These are phyloP conservation scores for Panzeria rudis DNA, from an alignment of 2,888 invertebrate species.

Conservation along the genomic window DNA sequence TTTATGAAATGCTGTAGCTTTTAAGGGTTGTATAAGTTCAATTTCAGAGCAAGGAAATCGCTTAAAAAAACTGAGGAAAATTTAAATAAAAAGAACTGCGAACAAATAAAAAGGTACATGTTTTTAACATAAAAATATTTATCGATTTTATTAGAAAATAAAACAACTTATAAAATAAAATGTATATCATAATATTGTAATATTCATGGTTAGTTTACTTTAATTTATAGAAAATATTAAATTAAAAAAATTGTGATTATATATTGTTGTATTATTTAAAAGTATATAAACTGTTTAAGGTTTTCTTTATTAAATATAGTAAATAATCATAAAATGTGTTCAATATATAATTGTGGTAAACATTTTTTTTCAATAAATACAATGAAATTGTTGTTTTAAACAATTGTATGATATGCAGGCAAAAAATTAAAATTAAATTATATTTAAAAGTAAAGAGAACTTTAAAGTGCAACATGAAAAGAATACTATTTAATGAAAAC, in stretches of 20 bases:
- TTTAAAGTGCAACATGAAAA: constrained; percentile 50
- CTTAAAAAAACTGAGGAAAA: no score
- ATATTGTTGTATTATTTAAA: constrained; percentile 38
- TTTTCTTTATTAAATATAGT: constrained; percentile 38
- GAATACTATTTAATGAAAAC: constrained; percentile 25
- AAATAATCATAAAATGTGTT: constrained; percentile 48
- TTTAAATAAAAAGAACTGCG: background rate
- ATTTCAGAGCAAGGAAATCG: no score
- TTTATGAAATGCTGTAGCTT: no score
- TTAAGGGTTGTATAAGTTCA: no score
- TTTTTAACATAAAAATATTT: constrained; percentile 65
- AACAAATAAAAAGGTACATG: constrained; percentile 26
- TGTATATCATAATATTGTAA: constrained; percentile 61
- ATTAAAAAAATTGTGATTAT: constrained; percentile 60
- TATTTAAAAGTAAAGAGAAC: constrained; percentile 20
- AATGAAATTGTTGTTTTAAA: constrained; percentile 47
- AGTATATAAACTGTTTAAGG: constrained; percentile 20
- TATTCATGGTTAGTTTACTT: constrained; percentile 53
- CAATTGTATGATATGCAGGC: constrained; percentile 49
- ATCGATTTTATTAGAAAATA: constrained; percentile 66
- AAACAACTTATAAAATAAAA: constrained; percentile 68
- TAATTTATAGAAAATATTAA: constrained; percentile 55
- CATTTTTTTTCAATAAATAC: constrained; percentile 52
- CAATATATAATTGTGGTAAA: constrained; percentile 46
- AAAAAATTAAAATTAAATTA: constrained; percentile 42